Base-by-base conservation (phyloP, 2,797 vertebrate genomes). In the Chloroceryle inda region DNA sequence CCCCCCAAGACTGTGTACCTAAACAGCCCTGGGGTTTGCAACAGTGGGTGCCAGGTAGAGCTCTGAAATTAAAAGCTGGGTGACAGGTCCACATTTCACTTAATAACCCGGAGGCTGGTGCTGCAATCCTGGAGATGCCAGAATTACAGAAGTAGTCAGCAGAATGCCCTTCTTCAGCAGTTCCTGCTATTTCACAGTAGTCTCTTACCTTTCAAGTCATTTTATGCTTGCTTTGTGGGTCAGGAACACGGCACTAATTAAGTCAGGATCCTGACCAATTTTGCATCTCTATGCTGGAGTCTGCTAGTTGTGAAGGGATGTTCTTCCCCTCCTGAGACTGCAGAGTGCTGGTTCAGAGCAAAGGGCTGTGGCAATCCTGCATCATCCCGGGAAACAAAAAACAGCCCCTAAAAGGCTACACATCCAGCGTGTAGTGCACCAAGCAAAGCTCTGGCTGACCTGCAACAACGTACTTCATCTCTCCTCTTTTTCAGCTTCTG, bases 361-460 rank as follows among this genome's bases (percentile, higher is more conserved):
- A 62, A 77, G 31, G 62, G 71, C 80, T 14, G 49, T 7, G 42
- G 11, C 18, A 11, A 71, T 79, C 68, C 71, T 35, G 1, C 67
- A 50, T 38, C 47, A 67, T 37, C n/a, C 1, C 13, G 58, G 49
- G 72, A 67, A 74, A 80, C 35, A 79, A 79, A 85, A 71, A 10
- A 1, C 3, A 1, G 11, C 4, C 14, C 68, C 53, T 56, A 2
- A 29, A 76, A 49, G 0, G 4, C 67, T 3, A 4, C 0, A 1
- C 47, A 35, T 2, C 47, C 56, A 24, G 58, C 3, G 26, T 3
- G n/a, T 27, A 8, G 62, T 80, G 55, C 66, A 4, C 16, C 55
- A 37, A 74, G n/a, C 27, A 35, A 52, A 56, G 75, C 79, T 68
- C 45, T 3, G 47, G 17, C 66, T 67, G 84, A 71, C 77, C 74